Percentiles rank a stretch among this genome's conserved stretches.
These are phyloP conservation scores for Chloebia gouldiae DNA, from an alignment of 2,113 vertebrate species.

Conservation along the genomic window DNA sequence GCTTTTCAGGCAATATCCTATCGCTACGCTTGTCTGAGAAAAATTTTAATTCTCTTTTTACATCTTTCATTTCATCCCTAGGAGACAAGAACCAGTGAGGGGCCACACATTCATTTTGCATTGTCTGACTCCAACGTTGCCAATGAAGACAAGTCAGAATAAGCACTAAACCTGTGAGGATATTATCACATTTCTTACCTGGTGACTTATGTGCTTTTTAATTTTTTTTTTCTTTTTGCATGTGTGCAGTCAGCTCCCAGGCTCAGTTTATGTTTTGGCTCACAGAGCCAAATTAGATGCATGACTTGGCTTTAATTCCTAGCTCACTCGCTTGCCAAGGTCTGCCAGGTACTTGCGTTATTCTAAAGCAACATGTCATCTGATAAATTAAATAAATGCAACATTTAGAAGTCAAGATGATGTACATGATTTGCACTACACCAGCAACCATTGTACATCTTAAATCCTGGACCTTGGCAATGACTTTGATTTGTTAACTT, in stretches of 20 bases:
- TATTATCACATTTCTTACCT: neutral
- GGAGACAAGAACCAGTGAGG: neutral
- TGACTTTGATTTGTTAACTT: slow-evolving; percentile 14
- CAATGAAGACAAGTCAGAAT: neutral
- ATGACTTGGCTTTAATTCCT: slow-evolving; percentile 64
- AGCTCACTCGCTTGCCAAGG: neutral
- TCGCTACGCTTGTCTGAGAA: neutral
- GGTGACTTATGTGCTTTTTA: neutral
- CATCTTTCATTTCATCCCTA: neutral
- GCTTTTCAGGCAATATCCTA: neutral
- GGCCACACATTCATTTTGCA: neutral
- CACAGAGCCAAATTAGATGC: slow-evolving; percentile 45
- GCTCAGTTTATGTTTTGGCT: slow-evolving; percentile 58
- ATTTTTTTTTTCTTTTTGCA: neutral
- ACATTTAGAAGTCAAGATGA: slow-evolving; percentile 45
- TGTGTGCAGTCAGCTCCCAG: slow-evolving; percentile 48
- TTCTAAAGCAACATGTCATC: slow-evolving; percentile 42
- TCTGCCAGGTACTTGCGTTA: slow-evolving; percentile 62
- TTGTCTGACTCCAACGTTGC: neutral
- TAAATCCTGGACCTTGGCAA: neutral
- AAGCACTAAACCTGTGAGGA: neutral
- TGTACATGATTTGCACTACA: neutral
- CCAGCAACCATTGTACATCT: neutral
- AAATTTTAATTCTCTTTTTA: neutral
- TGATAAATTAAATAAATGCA: slow-evolving; percentile 69